phyloP scores from a whole-genome alignment of 2,113 vertebrate genomes.

The Spermophilus dauricus region DNA sequence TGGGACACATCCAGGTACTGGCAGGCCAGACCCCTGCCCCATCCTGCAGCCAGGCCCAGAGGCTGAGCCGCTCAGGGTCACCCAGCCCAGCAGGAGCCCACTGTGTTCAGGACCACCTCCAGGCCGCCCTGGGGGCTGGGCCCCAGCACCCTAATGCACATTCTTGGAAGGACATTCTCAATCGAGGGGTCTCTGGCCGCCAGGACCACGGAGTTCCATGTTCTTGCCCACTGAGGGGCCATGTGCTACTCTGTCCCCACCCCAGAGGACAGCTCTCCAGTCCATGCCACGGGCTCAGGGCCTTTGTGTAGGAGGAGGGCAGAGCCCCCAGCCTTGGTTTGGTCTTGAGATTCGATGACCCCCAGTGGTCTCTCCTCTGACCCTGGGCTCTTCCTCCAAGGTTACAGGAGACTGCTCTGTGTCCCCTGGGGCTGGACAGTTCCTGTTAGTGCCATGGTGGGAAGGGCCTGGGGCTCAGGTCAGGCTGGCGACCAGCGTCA shows the following conservation, averaged over 20 bases:
- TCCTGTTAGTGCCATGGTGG: too few relatives aligned
- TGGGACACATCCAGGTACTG: neutral
- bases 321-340: accelerated
- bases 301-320: neutral
- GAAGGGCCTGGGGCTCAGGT: too few relatives aligned
- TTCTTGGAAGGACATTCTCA: accelerated
- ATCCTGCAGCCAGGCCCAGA: too few relatives aligned
- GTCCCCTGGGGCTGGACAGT: neutral
- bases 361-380: accelerated
- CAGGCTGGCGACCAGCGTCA: too few relatives aligned
- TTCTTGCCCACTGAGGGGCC: neutral
- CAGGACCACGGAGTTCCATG: neutral
- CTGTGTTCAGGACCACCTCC: neutral
- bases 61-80: too few relatives aligned
- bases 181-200: accelerated
- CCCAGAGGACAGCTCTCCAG: neutral
- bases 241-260: neutral
- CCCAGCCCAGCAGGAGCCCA: too few relatives aligned
- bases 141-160: neutral
- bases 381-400: neutral
- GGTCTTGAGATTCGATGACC: too few relatives aligned
- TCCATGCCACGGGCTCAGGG: accelerated
- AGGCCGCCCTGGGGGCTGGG: neutral
- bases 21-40: neutral
- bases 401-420: too few relatives aligned